These are phyloP conservation scores for Maconellicoccus hirsutus DNA, from an alignment of 1,140 invertebrate genomes.

Conservation along the genomic window DNA sequence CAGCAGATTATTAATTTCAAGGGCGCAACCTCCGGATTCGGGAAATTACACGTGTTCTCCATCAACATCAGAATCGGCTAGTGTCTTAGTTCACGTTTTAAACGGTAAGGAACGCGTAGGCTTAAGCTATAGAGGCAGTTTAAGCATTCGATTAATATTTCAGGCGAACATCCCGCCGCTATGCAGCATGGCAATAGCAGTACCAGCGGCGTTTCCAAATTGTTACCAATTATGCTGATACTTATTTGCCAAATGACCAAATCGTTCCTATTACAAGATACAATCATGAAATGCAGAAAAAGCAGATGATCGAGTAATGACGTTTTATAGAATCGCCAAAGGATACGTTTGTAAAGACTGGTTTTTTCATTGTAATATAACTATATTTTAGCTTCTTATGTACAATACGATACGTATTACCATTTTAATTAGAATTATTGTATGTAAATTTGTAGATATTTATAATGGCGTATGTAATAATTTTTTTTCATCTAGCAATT, in stretches of 20 bases:
- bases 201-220: constrained; percentile 30
- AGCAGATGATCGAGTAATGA: too few species aligned
- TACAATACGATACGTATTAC: too few species aligned
- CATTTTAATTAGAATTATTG: too few species aligned
- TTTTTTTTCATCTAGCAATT: too few species aligned
- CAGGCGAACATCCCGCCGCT: constrained; percentile 75
- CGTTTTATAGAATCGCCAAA: too few species aligned
- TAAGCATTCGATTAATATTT: too few species aligned
- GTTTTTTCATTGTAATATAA: too few species aligned
- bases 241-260: constrained; percentile 25
- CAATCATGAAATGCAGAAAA: neutral
- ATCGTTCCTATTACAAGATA: neutral
- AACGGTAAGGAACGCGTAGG: constrained; percentile 39
- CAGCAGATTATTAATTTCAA: constrained; percentile 60
- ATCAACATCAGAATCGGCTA: constrained; percentile 44
- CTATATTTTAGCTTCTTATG: too few species aligned
- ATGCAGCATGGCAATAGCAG: constrained; percentile 45
- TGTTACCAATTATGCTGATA: constrained; percentile 28
- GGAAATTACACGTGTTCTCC: constrained; percentile 81
- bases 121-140: too few species aligned
- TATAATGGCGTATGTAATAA: too few species aligned
- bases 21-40: constrained; percentile 55
- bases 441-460: too few species aligned
- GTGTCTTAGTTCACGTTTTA: constrained; percentile 47
- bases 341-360: too few species aligned